Base-by-base conservation (phyloP, 2,113 vertebrate genomes). In the Leptobrachium leishanense region DNA sequence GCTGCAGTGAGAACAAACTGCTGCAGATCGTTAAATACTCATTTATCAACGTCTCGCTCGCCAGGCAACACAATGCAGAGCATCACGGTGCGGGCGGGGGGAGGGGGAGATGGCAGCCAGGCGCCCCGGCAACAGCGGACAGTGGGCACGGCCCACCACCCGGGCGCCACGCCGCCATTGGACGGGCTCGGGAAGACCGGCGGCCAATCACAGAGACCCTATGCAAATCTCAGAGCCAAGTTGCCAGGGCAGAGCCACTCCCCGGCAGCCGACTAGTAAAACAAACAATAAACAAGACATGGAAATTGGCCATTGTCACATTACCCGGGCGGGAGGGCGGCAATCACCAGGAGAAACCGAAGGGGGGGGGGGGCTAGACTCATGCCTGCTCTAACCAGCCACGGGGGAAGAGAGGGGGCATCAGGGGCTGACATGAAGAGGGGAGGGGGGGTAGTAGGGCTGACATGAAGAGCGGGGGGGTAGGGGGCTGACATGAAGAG, bases 141-240 rank as follows among this genome's bases (percentile, higher is more conserved):
- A 92, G 98, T 98, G 97, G 98, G 96, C 97, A 98, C 97, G 97
- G 95, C 97, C 96, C 97, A 97, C 96, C 96, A 95, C 91, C 87
- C 91, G 88, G 89, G 88, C 83, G 84, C 89, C 91, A 90, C 91
- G 90, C 87, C 88, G 88, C 88, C 91, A 99, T 98, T 99, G 97
- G 97, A 89, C 90, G 88, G 87, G 91, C 82, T 86, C 90, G 90
- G 88, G 88, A 82, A 91, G 20, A 85, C 86, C 71, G 82, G 88
- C 84, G 85, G 85, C 96, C 96, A 98, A 99, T 98, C 94, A 88
- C 86, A 91, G 87, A 68, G 84, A 88, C 91, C 12, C 85, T 94
- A 98, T 98, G 97, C 96, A 98, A 98, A 98, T 96, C 91, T 85
- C 84, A 89, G 91, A 92, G 92, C 96, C 92, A 93, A 96, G 97